Evolutionary conservation across 2,113 vertebrate genomes (phyloP).

Genomic region (Solea senegalensis): DNA sequence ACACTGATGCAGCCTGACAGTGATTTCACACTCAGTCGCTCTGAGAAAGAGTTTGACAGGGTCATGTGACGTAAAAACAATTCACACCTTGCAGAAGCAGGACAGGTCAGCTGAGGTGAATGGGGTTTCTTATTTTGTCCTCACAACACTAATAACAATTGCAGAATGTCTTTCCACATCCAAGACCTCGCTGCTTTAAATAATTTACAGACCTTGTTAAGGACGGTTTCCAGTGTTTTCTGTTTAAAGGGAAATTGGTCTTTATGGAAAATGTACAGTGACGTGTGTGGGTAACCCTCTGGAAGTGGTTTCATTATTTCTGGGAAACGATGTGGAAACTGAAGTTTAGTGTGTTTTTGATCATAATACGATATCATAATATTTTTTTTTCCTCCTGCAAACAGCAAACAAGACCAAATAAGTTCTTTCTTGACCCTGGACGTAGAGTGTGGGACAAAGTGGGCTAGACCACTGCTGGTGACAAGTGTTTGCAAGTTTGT

Average conservation of each 20-base stretch:
- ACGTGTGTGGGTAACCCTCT: not conserved
- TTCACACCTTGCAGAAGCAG: not conserved
- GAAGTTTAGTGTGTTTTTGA: not conserved
- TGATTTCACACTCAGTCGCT: not conserved
- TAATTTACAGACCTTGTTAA: not conserved
- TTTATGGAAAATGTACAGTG: not conserved
- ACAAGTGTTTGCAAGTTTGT: too few species aligned
- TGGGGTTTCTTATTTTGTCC: not conserved
- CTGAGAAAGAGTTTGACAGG: too few species aligned
- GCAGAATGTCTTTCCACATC: not conserved
- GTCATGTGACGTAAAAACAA: not conserved
- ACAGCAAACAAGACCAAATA: not conserved
- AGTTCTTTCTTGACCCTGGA: too few species aligned
- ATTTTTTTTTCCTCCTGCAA: not conserved
- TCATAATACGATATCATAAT: not conserved
- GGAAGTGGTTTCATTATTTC: not conserved
- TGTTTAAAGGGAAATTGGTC: not conserved
- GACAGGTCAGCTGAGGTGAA: not conserved
- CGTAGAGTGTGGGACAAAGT: not conserved
- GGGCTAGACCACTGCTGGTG: not conserved
- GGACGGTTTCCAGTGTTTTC: not conserved
- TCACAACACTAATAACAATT: not conserved
- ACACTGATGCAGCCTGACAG: not conserved
- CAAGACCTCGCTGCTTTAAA: not conserved
- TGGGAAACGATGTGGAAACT: not conserved